Conservation (phyloP, 2,797 vertebrate species). For the Sebastes diaconus region DNA sequence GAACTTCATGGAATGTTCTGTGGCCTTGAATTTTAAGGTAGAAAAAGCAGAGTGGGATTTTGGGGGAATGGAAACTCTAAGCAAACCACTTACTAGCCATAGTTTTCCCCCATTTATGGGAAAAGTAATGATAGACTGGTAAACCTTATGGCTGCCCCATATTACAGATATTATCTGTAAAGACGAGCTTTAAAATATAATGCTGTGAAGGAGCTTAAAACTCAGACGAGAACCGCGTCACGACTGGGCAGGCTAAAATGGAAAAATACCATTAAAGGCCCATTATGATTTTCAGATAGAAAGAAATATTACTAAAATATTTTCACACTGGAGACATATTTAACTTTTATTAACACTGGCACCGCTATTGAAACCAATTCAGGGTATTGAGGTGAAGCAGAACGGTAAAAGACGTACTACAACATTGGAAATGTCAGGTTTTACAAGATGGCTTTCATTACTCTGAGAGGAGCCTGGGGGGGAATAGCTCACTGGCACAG, state of each 20-base stretch:
- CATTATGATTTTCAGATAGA: slow-evolving; percentile 26
- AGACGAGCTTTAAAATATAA: slow-evolving; percentile 40
- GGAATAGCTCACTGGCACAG: slow-evolving; percentile 13
- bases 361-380: slow-evolving; percentile 9
- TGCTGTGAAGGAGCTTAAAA: slow-evolving; percentile 22
- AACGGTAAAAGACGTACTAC: slow-evolving; percentile 32
- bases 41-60: slow-evolving; percentile 33
- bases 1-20: slow-evolving; percentile 60
- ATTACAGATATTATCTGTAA: slow-evolving; percentile 51
- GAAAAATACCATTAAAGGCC: slow-evolving; percentile 33
- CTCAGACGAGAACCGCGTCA: neutral
- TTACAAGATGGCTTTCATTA: slow-evolving; percentile 58
- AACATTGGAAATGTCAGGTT: slow-evolving; percentile 57
- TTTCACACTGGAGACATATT: slow-evolving; percentile 33
- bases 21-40: slow-evolving; percentile 51
- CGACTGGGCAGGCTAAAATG: slow-evolving; percentile 15
- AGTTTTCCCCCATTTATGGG: slow-evolving; percentile 44
- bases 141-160: slow-evolving; percentile 38
- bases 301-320: slow-evolving; percentile 34
- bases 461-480: slow-evolving; percentile 17
- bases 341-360: slow-evolving; percentile 34
- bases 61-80: slow-evolving; percentile 54
- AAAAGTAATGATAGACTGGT: slow-evolving; percentile 64
- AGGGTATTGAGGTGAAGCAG: slow-evolving; percentile 16
- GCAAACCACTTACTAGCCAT: slow-evolving; percentile 43